A percentile compares a stretch with the other conserved stretches of the same genome.
phyloP scores from a whole-genome alignment of 2,113 vertebrate species.

The Malurus elegans region DNA sequence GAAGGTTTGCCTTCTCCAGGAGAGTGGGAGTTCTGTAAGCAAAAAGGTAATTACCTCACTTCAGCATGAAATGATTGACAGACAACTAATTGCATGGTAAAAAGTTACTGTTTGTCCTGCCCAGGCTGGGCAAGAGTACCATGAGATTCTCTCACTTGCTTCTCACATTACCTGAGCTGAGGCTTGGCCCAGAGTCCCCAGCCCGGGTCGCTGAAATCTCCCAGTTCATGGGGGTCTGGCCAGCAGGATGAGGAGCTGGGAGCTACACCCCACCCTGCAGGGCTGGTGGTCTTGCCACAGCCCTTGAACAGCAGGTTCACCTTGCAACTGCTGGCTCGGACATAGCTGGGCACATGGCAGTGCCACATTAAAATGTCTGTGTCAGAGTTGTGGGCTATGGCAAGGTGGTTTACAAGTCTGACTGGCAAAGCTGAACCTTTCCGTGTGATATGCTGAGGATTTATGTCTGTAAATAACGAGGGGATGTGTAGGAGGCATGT shows the following conservation, averaged over 20 bases:
- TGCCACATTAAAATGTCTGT: neutral
- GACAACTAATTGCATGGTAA: neutral
- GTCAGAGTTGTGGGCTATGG: neutral
- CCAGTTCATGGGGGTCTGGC: rapidly evolving
- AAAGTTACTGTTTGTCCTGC: neutral
- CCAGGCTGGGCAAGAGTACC: neutral
- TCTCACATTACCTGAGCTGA: neutral
- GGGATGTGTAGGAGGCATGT: neutral
- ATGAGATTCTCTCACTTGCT: neutral
- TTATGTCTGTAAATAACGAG: neutral
- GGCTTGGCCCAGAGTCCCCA: neutral
- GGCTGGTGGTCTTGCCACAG: rapidly evolving
- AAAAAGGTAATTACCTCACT: neutral
- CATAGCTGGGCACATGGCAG: rapidly evolving
- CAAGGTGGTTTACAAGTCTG: neutral
- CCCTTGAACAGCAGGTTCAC: neutral
- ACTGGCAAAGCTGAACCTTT: neutral
- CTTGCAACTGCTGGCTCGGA: neutral
- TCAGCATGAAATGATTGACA: neutral
- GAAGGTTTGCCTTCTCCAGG: neutral
- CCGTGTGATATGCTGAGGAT: neutral
- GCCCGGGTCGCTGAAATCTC: rapidly evolving
- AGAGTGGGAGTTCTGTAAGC: neutral
- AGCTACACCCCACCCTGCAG: rapidly evolving
- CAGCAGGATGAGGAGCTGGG: rapidly evolving